Base-by-base conservation (phyloP, 2,888 invertebrate species). In the Pecten maximus region DNA sequence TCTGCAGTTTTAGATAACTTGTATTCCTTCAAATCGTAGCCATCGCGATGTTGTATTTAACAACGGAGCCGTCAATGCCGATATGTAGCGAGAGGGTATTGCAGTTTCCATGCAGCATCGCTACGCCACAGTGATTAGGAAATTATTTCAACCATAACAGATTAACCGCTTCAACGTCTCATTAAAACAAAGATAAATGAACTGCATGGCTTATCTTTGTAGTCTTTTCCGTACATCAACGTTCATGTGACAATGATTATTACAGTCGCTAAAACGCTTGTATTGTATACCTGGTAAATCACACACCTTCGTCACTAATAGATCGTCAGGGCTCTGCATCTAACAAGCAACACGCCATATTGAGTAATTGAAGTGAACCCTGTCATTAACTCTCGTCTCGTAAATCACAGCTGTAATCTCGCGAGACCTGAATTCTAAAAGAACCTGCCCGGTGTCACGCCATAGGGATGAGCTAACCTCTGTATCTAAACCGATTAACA, bases 291-390 rank as follows among this genome's bases (percentile, higher is more conserved):
- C 12, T 54, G 50, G 50, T 19, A 54, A 54, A 54, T 23, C 74
- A 74, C 10, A 74, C 2, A 8, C n/a, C 74, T 23, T 74, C n/a
- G 74, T 74, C 35, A 35, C 12, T 3, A 23, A 28, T 35, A 35
- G 8, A 35, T 74, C 28, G 16, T n/a, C 60, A 60, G 2, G 16
- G 28, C 74, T 10, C 0, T 12, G 74, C 19, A 10, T 15, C 74
- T 74, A 74, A 74, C 74, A 35, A 74, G 4, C 28, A 6, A 35
- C 74, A 74, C 74, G 74, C 74, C 74, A 74, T 74, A 74, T 74
- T 74, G 74, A 28, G 74, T 74, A 74, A 74, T 74, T 74, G 74
- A 74, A 74, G 28, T 74, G 28, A 74, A 74, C 74, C 74, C 74
- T 74, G 35, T 74, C 74, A 74, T 74, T 74, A 74, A 74, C 28